A percentile compares a stretch with the other conserved stretches of the same genome.
These are phyloP conservation scores for Mimas tiliae DNA, from an alignment of 2,888 invertebrate genomes.

Conservation along the genomic window DNA sequence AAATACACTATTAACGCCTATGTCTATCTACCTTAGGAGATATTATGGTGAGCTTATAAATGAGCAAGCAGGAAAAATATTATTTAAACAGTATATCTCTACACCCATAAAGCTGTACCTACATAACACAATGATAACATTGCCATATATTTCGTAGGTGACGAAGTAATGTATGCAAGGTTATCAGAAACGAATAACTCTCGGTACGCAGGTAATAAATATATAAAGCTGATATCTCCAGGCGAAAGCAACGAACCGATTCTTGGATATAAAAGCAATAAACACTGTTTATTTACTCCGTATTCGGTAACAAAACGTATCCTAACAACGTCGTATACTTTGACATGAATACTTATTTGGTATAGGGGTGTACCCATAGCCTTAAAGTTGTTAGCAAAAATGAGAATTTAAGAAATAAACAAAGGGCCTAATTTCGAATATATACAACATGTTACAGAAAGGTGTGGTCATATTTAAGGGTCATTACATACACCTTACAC, in stretches of 20 bases:
- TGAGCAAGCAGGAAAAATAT: no score
- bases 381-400: no score
- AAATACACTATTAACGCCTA: no score
- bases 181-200: slow-evolving; percentile 23
- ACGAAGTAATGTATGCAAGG: not conserved
- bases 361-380: not conserved
- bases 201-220: slow-evolving; percentile 5
- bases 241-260: slow-evolving; percentile 18
- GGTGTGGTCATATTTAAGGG: no score
- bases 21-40: no score
- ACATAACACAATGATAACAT: not conserved
- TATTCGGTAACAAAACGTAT: slow-evolving; percentile 19
- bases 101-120: no score
- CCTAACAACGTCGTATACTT: slow-evolving; percentile 14
- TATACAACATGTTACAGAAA: no score
- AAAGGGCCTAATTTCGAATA: no score
- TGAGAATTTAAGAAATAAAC: not conserved
- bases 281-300: slow-evolving; percentile 20
- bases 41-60: no score
- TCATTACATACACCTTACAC: no score
- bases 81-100: no score
- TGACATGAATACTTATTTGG: not conserved
- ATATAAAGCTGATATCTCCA: slow-evolving; percentile 8
- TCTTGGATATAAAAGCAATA: slow-evolving; percentile 18
- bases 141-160: not conserved